phyloP scores from a whole-genome alignment of 2,113 vertebrate genomes.

The Ivindomyrus marchei region DNA sequence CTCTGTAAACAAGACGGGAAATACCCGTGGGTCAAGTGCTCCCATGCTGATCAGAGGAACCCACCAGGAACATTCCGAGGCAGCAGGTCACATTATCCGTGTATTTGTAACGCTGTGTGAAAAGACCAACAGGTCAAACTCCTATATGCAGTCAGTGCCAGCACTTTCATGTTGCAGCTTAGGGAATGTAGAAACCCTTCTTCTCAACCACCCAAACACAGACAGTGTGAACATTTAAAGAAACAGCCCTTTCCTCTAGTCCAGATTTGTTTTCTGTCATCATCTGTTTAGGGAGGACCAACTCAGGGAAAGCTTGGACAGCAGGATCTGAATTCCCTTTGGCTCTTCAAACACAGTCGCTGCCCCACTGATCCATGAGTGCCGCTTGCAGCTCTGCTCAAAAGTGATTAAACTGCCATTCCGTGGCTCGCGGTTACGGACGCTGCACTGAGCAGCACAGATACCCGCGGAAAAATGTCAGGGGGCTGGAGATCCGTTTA shows the following conservation, averaged over 20 bases:
- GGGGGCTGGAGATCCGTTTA: slow-evolving; percentile 17
- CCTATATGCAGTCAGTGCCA: background rate
- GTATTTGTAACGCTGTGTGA: background rate
- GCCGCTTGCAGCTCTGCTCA: slow-evolving; percentile 22
- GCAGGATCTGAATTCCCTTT: background rate
- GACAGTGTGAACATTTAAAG: background rate
- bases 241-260: background rate
- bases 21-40: background rate
- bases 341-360: background rate
- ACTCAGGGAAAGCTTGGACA: background rate
- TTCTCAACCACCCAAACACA: background rate
- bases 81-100: background rate
- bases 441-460: slow-evolving; percentile 23
- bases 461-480: slow-evolving; percentile 15
- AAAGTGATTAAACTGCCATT: slow-evolving; percentile 38
- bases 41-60: background rate
- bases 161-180: background rate
- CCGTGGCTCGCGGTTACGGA: slow-evolving; percentile 34
- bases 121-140: background rate
- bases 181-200: background rate
- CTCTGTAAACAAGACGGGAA: background rate
- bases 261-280: background rate
- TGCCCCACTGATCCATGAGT: slow-evolving; percentile 17
- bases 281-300: background rate
- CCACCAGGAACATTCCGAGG: background rate